phyloP scores from a whole-genome alignment of 2,888 invertebrate genomes.

The Tenthredo mesomela region DNA sequence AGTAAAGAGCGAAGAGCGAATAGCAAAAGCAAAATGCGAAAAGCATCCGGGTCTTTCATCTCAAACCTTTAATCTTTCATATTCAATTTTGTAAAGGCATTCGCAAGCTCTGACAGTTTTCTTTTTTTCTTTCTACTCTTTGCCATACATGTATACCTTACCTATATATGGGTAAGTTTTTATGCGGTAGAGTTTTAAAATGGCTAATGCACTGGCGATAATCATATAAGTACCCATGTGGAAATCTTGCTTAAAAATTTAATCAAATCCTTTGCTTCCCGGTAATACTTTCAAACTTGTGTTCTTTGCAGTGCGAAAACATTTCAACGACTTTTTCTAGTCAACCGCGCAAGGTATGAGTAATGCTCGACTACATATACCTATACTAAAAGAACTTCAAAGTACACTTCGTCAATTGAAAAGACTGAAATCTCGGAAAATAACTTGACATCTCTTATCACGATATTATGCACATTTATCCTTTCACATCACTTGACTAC shows the following conservation, averaged over 20 bases:
- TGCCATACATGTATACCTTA: not conserved
- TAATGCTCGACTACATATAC: not conserved
- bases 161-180: not conserved
- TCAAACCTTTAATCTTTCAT: constrained; percentile 59
- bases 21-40: constrained; percentile 53
- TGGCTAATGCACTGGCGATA: constrained; percentile 5
- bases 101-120: constrained; percentile 36
- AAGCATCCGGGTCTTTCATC: constrained; percentile 55
- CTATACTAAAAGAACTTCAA: not conserved
- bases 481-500: not conserved
- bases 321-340: not conserved
- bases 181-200: constrained; percentile 19
- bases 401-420: not conserved
- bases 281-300: not conserved
- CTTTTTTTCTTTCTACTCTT: not conserved
- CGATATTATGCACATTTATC: not conserved
- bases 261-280: not conserved
- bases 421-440: not conserved
- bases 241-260: constrained; percentile 1
- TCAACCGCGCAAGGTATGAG: not conserved
- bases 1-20: constrained; percentile 51
- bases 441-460: not conserved
- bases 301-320: not conserved
- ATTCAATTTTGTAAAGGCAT: constrained; percentile 44
- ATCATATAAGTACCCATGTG: not conserved